phyloP scores from a whole-genome alignment of 1,140 invertebrate species.

The Vanessa atalanta region DNA sequence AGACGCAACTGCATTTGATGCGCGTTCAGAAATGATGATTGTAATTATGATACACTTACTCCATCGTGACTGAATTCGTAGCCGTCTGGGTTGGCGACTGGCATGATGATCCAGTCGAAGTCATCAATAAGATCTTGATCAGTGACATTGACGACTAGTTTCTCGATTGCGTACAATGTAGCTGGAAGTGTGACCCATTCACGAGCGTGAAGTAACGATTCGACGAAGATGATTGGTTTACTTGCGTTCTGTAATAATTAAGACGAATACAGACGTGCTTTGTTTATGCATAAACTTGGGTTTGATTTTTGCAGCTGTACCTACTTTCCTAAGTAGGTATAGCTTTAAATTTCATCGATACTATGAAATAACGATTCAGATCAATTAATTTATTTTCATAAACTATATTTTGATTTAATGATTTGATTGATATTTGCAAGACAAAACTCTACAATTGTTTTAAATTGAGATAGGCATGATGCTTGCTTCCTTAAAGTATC shows the following conservation, averaged over 20 bases:
- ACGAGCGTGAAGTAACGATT: slow-evolving; percentile 81
- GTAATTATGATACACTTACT: not conserved
- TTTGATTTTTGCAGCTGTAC: not conserved
- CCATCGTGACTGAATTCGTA: slow-evolving; percentile 68
- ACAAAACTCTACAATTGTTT: too few species aligned
- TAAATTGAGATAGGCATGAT: too few species aligned
- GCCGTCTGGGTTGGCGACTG: slow-evolving; percentile 82
- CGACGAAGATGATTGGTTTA: slow-evolving; percentile 81
- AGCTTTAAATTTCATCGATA: not conserved
- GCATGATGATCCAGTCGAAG: slow-evolving; percentile 76
- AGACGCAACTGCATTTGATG: too few species aligned
- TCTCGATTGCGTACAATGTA: slow-evolving; percentile 84
- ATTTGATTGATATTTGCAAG: too few species aligned
- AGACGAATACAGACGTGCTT: not conserved
- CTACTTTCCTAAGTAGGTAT: too few species aligned
- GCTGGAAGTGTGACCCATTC: slow-evolving; percentile 86
- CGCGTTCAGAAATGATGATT: not conserved
- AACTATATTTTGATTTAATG: too few species aligned
- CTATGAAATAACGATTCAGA: too few species aligned
- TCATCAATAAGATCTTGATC: slow-evolving; percentile 70
- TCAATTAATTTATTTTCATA: too few species aligned
- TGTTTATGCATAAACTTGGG: not conserved
- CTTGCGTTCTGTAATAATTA: slow-evolving; percentile 22
- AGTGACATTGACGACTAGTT: slow-evolving; percentile 82
- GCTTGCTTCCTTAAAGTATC: too few species aligned